phyloP scores from a whole-genome alignment of 2,113 vertebrate genomes.

The Dicerorhinus sumatrensis region DNA sequence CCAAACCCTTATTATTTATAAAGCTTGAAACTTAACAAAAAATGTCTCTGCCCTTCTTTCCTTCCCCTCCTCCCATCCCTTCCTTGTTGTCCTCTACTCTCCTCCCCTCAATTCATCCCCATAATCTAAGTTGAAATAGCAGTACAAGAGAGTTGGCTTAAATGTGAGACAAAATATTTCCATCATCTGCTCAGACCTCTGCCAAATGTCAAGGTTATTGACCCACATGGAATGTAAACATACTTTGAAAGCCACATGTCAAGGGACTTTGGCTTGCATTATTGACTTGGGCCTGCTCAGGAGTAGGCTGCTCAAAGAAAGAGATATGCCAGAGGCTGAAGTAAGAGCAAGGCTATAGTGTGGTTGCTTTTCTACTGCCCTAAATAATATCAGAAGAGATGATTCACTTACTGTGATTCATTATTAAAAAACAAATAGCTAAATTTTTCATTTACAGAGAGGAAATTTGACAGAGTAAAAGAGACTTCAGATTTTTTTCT shows the following conservation, averaged over 20 bases:
- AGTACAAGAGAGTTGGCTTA: constrained; percentile 54
- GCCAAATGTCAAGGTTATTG: constrained; percentile 77
- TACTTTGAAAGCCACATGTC: constrained; percentile 74
- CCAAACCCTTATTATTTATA: not conserved
- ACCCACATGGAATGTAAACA: constrained; percentile 73
- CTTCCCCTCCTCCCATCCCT: not conserved
- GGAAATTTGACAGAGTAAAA: not conserved
- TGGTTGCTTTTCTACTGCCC: not conserved
- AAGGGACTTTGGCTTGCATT: constrained; percentile 39
- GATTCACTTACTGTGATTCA: not conserved
- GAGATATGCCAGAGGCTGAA: rapidly evolving
- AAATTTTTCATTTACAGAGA: not conserved
- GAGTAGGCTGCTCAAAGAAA: not conserved
- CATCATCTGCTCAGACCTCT: constrained; percentile 67
- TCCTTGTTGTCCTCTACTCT: not conserved
- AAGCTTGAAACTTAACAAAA: not conserved
- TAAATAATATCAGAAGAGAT: not conserved
- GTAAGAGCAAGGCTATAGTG: not conserved
- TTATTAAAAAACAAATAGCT: constrained; percentile 18
- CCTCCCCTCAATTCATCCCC: constrained; percentile 20
- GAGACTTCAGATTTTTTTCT: not conserved
- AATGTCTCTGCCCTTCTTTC: not conserved
- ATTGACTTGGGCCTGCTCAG: constrained; percentile 44
- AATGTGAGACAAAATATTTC: constrained; percentile 75
- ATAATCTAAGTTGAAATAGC: constrained; percentile 56